phyloP scores from a whole-genome alignment of 2,797 vertebrate genomes.

The Manis pentadactyla region DNA sequence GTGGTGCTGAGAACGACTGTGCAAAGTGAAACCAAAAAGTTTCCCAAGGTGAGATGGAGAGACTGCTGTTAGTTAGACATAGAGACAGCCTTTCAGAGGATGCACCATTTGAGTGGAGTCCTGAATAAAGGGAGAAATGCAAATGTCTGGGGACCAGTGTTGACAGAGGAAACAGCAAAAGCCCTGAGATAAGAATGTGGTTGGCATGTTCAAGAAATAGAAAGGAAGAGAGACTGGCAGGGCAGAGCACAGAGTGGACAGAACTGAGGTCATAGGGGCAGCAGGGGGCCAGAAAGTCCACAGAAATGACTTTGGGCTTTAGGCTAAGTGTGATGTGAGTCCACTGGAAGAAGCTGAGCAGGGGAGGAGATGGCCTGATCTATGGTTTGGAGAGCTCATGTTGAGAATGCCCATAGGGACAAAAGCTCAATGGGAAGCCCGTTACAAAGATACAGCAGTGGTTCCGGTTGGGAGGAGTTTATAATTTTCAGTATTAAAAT shows the following conservation, averaged over 20 bases:
- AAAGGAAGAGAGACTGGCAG: not conserved
- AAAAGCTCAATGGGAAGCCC: not conserved
- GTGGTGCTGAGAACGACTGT: not conserved
- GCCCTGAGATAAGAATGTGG: not conserved
- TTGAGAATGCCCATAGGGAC: not conserved
- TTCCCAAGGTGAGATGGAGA: not conserved
- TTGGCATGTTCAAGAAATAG: not conserved
- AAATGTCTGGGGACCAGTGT: not conserved
- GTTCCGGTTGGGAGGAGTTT: not conserved
- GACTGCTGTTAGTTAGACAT: not conserved
- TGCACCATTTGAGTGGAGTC: not conserved
- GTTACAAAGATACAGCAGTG: not conserved
- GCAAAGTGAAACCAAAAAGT: not conserved
- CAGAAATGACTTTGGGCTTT: not conserved
- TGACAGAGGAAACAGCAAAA: not conserved
- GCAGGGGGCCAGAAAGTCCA: not conserved
- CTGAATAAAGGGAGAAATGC: not conserved
- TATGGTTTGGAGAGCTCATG: not conserved
- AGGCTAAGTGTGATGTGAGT: not conserved
- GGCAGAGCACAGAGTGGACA: not conserved
- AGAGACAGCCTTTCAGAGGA: not conserved
- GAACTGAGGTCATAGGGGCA: not conserved
- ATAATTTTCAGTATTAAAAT: conserved; percentile 37
- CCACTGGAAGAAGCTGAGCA: not conserved
- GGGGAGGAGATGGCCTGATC: not conserved